A percentile compares a stretch with the other conserved stretches of the same genome.
Evolutionary conservation across 2,113 vertebrate species (phyloP).

Genomic region (Columbina picui): DNA sequence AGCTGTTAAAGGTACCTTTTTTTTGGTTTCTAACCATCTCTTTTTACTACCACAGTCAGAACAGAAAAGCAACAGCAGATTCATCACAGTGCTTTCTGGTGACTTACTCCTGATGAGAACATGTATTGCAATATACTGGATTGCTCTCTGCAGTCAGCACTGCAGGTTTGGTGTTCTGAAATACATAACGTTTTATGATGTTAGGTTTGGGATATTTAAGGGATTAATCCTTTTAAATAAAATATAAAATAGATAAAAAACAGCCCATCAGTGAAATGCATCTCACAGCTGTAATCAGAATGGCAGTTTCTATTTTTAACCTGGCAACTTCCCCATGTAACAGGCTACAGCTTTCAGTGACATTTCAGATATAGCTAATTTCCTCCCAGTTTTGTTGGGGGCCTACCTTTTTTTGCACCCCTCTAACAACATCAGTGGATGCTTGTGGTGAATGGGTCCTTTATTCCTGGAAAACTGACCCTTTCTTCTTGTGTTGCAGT

Average conservation of each 20-base stretch:
- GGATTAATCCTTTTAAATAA: constrained; percentile 32
- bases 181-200: neutral
- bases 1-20: neutral
- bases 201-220: neutral
- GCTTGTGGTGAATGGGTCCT: neutral
- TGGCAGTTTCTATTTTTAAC: constrained; percentile 69
- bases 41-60: neutral
- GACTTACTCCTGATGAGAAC: neutral
- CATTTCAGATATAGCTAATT: constrained; percentile 51
- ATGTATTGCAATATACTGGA: neutral
- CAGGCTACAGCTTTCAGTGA: constrained; percentile 50
- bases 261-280: constrained; percentile 39
- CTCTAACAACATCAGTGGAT: neutral
- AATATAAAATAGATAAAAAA: constrained; percentile 40
- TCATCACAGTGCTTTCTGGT: constrained; percentile 5
- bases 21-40: neutral
- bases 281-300: constrained; percentile 45
- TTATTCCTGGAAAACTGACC: neutral
- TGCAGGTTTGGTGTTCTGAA: neutral
- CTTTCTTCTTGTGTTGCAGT: neutral
- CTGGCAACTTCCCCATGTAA: constrained; percentile 48
- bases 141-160: neutral
- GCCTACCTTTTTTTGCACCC: neutral
- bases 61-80: neutral
- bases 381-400: neutral